Base-by-base conservation (phyloP, 2,113 vertebrate genomes). In the Coryphaenoides rupestris region DNA sequence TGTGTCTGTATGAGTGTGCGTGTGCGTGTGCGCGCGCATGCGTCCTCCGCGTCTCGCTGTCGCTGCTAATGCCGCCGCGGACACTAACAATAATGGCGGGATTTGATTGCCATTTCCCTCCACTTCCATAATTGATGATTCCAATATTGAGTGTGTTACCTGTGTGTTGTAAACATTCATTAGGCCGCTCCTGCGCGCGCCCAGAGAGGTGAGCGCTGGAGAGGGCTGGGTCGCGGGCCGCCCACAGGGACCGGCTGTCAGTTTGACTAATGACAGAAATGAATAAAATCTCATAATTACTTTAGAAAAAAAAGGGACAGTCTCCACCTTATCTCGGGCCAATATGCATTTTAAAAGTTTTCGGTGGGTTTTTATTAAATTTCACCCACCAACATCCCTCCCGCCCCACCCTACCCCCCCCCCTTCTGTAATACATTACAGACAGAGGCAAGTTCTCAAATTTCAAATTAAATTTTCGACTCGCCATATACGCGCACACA, bases 71-170 rank as follows among this genome's bases (percentile, higher is more conserved):
- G 77, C 77, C 75, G 77, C 76, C 66, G 76, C 77, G 59, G 55
- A 81, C 46, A 49, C 87, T 88, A 93, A 91, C 84, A 90, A 93
- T 94, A 87, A 93, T 89, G 90, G 86, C 79, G 88, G 88, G 84
- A 90, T 93, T 93, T 94, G 92, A 94, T 92, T 91, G 88, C 79
- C 89, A 89, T 87, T 85, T 83, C 84, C 87, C 90, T 92, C 81
- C 74, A 67, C 88, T 89, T 91, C 86, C 91, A 94, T 96, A 96
- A 96, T 96, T 95, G 92, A 96, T 93, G 87, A 82, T 77, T 87
- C 88, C 93, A 93, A 94, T 95, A 93, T 96, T 97, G 95, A 94
- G 91, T 91, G 84, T 91, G 91, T 94, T 94, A 95, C 93, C 93
- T 94, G 91, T 84, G 85, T 81, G 90, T 87, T 77, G 88, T 96